Evolutionary conservation across 2,113 vertebrate species (phyloP).

Genomic region (Corythornis vintsioides): DNA sequence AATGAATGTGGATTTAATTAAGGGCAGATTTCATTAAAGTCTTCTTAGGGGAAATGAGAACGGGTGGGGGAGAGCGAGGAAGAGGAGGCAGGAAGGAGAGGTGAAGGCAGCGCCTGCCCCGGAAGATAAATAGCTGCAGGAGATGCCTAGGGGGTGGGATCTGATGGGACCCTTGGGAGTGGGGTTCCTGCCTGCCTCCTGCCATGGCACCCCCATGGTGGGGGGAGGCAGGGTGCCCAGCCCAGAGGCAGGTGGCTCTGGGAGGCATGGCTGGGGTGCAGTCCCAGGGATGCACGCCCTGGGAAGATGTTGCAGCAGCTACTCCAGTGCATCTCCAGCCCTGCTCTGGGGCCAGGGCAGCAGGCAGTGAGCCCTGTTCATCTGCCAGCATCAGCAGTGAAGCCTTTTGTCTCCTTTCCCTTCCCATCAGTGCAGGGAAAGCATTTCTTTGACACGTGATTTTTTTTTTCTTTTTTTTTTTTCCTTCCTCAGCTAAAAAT

Average conservation of each 20-base stretch:
- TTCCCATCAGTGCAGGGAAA: neutral
- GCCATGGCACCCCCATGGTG: fast-evolving
- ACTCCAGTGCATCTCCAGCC: fast-evolving
- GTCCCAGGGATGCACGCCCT: fast-evolving
- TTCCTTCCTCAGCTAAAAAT: conserved; percentile 35
- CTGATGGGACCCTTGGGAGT: neutral
- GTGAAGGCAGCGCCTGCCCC: neutral
- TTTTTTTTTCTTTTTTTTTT: neutral
- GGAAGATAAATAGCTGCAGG: neutral
- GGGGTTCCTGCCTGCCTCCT: neutral
- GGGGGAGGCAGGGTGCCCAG: neutral
- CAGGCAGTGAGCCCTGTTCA: neutral
- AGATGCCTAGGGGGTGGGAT: neutral
- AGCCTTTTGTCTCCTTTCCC: neutral
- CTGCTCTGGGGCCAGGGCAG: neutral
- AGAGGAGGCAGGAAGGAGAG: neutral
- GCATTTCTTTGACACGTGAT: neutral
- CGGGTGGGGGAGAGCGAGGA: neutral
- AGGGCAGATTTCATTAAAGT: conserved; percentile 71
- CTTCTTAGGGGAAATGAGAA: conserved; percentile 63
- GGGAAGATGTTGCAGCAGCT: neutral
- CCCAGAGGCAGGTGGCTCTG: neutral
- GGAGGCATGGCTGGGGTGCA: fast-evolving
- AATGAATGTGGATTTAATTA: conserved; percentile 74
- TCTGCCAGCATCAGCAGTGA: neutral